Evolutionary conservation across 2,797 vertebrate species (phyloP).

Genomic region (Stomatorhinus walkeri): DNA sequence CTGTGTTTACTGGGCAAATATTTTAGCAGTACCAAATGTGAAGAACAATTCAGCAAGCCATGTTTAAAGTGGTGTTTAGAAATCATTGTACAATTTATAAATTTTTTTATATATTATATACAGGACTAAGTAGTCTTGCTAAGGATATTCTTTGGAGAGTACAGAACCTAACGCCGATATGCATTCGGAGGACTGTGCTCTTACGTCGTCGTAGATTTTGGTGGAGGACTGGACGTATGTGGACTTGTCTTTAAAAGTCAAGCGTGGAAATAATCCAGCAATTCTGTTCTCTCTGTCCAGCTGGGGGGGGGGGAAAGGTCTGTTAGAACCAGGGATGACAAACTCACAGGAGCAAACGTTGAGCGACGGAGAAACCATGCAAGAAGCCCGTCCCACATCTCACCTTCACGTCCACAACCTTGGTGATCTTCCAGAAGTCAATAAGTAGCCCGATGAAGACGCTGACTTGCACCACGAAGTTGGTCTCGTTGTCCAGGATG

Average conservation of each 20-base stretch:
- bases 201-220: conserved; percentile 89
- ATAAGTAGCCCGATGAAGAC: conserved; percentile 95
- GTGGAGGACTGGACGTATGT: conserved; percentile 89
- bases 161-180: not conserved
- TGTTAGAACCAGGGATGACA: not conserved
- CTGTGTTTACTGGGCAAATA: not conserved
- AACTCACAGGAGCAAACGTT: not conserved
- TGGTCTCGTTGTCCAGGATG: conserved; percentile 94
- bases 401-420: conserved; percentile 94
- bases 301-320: conserved; percentile 43
- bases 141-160: not conserved
- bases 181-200: conserved; percentile 36
- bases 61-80: not conserved
- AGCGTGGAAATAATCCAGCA: conserved; percentile 69
- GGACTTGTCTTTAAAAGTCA: conserved; percentile 83
- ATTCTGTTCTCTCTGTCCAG: conserved; percentile 84
- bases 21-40: not conserved
- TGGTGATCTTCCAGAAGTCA: conserved; percentile 98
- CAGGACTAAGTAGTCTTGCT: not conserved
- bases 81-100: not conserved
- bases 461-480: conserved; percentile 96
- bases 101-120: too few relatives aligned
- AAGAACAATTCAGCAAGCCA: not conserved
- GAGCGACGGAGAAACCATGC: not conserved
- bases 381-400: conserved; percentile 16